phyloP scores from a whole-genome alignment of 2,113 vertebrate genomes.

The Erythrolamprus reginae region DNA sequence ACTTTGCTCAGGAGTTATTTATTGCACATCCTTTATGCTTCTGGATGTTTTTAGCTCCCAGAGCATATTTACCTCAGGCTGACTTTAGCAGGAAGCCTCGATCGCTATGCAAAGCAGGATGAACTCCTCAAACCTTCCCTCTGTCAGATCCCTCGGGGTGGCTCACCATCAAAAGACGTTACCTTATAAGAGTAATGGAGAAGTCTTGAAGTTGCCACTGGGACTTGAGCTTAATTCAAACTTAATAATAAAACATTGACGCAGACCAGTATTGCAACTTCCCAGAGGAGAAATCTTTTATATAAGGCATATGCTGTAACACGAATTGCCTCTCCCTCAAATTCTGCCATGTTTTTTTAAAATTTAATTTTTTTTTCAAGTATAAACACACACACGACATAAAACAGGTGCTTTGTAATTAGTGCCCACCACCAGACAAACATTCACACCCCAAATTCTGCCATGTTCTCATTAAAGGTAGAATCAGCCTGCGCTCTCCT shows the following conservation, averaged over 20 bases:
- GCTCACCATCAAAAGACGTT: not conserved
- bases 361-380: too few species aligned
- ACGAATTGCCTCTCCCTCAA: conserved; percentile 1
- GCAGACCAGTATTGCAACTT: not conserved
- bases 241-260: conserved; percentile 14
- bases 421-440: too few species aligned
- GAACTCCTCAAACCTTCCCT: not conserved
- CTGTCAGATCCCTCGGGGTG: not conserved
- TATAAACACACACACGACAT: too few species aligned
- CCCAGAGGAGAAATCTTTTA: not conserved
- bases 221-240: conserved; percentile 5
- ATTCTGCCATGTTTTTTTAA: conserved; percentile 15
- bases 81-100: conserved; percentile 18
- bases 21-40: not conserved
- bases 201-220: not conserved
- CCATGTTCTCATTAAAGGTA: not conserved
- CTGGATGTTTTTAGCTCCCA: not conserved
- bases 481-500: not conserved
- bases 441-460: conserved; percentile 1
- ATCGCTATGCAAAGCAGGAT: not conserved
- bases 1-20: not conserved
- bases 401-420: too few species aligned
- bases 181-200: conserved; percentile 34
- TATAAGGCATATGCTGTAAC: not conserved
- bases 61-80: not conserved